phyloP scores from a whole-genome alignment of 2,113 vertebrate species.

The Lanius collurio region DNA sequence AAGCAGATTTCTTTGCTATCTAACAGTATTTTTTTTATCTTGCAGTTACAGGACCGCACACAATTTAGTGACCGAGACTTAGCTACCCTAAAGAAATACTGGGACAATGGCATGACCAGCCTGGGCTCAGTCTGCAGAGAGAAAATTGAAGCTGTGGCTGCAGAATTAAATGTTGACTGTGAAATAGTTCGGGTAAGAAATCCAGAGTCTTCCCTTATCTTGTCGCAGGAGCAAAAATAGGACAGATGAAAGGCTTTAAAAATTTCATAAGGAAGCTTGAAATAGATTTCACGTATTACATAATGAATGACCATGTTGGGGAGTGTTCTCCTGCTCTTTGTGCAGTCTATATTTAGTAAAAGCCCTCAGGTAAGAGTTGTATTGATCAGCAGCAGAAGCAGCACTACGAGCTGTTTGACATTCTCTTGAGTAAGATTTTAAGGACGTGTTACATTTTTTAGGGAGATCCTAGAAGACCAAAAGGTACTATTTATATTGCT shows the following conservation, averaged over 20 bases:
- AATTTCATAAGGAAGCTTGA: constrained; percentile 60
- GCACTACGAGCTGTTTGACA: background rate
- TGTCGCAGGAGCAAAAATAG: constrained; percentile 47
- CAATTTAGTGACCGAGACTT: constrained; percentile 96
- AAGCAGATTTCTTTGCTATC: background rate
- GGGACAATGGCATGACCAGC: constrained; percentile 99
- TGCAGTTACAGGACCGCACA: constrained; percentile 95
- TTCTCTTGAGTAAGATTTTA: background rate
- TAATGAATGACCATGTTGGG: constrained; percentile 64
- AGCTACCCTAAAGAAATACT: constrained; percentile 93
- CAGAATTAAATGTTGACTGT: constrained; percentile 93
- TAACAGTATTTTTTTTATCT: constrained; percentile 53
- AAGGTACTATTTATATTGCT: background rate
- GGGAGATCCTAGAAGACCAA: background rate
- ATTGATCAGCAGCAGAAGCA: constrained; percentile 18
- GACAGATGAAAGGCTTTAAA: constrained; percentile 67
- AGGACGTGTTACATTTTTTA: background rate
- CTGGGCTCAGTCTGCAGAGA: constrained; percentile 96
- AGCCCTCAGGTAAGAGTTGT: constrained; percentile 60
- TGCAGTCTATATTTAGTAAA: constrained; percentile 62
- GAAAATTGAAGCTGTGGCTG: constrained; percentile 94
- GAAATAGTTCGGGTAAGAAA: constrained; percentile 97
- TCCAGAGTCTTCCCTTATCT: constrained; percentile 45
- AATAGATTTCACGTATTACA: constrained; percentile 67
- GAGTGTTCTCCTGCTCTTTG: constrained; percentile 59